A percentile compares a stretch with the other conserved stretches of the same genome.
These are phyloP conservation scores for Cyphomyrus plagiostoma DNA, from an alignment of 2,113 vertebrate species.

Conservation along the genomic window DNA sequence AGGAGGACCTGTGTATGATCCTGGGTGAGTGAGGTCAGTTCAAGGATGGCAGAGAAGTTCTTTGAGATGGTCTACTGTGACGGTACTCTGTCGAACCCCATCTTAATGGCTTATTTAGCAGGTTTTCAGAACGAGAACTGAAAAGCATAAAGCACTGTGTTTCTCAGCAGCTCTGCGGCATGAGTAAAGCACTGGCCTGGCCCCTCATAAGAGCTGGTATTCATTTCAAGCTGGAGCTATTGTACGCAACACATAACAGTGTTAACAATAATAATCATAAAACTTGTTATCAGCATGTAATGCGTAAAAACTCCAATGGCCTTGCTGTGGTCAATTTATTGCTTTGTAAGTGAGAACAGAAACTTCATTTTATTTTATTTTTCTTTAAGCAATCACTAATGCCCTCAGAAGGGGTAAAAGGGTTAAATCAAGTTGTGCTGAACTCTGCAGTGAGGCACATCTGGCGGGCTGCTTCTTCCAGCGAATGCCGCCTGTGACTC, in stretches of 20 bases:
- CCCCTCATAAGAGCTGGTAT: background rate
- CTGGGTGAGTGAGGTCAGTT: background rate
- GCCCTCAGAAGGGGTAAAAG: background rate
- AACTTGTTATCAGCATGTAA: background rate
- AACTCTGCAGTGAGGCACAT: background rate
- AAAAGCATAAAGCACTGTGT: background rate
- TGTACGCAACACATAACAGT: background rate
- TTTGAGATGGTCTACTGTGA: background rate
- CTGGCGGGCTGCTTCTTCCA: background rate
- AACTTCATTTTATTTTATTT: background rate
- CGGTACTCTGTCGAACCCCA: background rate
- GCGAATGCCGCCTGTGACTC: background rate
- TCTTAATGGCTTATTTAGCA: background rate
- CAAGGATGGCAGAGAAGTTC: background rate
- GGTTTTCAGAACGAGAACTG: background rate
- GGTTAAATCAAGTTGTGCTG: background rate
- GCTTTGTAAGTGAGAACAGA: background rate
- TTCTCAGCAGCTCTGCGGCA: background rate
- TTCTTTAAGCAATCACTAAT: background rate
- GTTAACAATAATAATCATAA: background rate
- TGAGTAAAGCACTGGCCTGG: background rate
- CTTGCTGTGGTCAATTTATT: background rate
- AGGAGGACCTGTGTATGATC: background rate
- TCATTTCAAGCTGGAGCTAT: background rate
- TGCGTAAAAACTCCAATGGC: background rate